Conservation (phyloP, 2,888 invertebrate genomes). For the Alsophila aescularia region DNA sequence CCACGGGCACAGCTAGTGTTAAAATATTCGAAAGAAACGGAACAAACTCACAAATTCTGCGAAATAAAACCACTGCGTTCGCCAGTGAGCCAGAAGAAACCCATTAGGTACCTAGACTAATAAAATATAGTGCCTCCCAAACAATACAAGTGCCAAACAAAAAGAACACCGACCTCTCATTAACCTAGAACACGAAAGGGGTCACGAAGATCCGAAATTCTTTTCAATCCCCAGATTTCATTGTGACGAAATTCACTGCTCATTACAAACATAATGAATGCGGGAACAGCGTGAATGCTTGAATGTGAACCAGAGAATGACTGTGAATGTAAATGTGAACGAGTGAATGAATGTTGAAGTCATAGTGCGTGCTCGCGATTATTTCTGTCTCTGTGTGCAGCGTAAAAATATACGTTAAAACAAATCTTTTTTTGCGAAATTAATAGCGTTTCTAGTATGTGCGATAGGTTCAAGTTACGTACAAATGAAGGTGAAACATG, state of each 20-base stretch:
- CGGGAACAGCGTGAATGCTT: slow-evolving; percentile 7
- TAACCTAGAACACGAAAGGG: slow-evolving; percentile 28
- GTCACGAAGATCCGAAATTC: slow-evolving; percentile 38
- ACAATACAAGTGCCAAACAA: slow-evolving; percentile 20
- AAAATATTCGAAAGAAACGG: no score
- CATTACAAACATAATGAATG: slow-evolving; percentile 36
- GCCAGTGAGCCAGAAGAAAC: background rate
- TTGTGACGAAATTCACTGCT: slow-evolving; percentile 31
- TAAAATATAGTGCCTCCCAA: slow-evolving; percentile 2
- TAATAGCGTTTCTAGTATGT: no score
- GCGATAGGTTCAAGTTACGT: no score
- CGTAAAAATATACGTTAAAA: slow-evolving; percentile 6
- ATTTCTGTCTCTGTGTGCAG: slow-evolving; percentile 1
- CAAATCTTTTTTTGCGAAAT: slow-evolving; percentile 2
- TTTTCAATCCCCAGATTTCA: slow-evolving; percentile 37
- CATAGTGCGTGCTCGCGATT: slow-evolving; percentile 26
- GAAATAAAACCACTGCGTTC: background rate
- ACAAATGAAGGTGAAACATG: no score
- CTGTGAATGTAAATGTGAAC: slow-evolving; percentile 17
- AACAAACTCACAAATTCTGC: no score
- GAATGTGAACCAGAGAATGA: slow-evolving; percentile 12
- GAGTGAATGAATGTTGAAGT: slow-evolving; percentile 22
- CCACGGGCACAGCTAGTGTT: no score
- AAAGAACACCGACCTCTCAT: slow-evolving; percentile 32
- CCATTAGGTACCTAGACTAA: background rate